Conservation (phyloP, 2,888 invertebrate genomes). For the Pseudococcus jackbeardsleyi region DNA sequence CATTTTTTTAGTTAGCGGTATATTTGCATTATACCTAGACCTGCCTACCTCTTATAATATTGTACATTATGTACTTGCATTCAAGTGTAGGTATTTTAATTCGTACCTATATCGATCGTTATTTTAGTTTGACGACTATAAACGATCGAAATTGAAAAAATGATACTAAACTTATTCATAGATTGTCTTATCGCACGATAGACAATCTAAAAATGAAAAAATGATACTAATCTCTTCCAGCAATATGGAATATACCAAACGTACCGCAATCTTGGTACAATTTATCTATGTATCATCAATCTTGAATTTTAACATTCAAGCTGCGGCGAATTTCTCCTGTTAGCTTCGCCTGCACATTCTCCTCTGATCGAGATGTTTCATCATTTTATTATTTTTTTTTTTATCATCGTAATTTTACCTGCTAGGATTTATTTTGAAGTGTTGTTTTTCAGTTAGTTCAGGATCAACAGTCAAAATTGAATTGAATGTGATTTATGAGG, state of each 20-base stretch:
- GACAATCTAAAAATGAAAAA: slow-evolving; percentile 4
- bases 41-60: neutral
- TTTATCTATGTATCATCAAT: neutral
- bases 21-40: neutral
- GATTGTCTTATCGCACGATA: neutral
- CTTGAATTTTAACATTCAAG: neutral
- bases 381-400: neutral
- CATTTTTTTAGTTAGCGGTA: neutral
- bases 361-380: neutral
- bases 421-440: slow-evolving; percentile 44
- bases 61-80: neutral
- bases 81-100: neutral
- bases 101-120: neutral
- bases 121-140: neutral
- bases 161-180: neutral
- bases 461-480: slow-evolving; percentile 54
- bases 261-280: neutral
- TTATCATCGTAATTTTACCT: neutral
- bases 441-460: slow-evolving; percentile 54
- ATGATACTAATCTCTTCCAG: neutral
- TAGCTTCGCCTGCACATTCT: neutral
- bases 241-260: neutral
- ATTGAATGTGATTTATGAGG: slow-evolving; percentile 15
- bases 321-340: neutral
- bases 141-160: neutral